Base-by-base conservation (phyloP, 2,888 invertebrate genomes). In the Morinoia aosen region DNA sequence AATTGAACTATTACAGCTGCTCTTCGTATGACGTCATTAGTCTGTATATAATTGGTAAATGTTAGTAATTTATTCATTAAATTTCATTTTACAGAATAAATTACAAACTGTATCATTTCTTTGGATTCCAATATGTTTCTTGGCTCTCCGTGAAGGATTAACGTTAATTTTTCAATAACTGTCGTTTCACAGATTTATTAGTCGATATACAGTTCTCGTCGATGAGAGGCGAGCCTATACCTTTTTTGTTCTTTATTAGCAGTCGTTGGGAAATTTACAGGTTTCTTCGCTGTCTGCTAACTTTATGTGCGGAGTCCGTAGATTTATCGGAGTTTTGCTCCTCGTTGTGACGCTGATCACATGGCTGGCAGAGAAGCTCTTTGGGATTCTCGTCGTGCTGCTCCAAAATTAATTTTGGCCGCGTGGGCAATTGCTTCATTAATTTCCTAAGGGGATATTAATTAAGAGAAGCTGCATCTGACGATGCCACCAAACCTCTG, bases 361-460 rank as follows among this genome's bases (percentile, higher is more conserved):
- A 90, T 4, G 90, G 19, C 76, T 10, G 76, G 76, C 76, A 16
- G 76, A 90, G 48, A 57, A 8, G 93, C 93, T 57, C n/a, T 57
- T 93, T 48, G 57, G 93, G 58, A 93, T 93, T 93, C 93, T 93
- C 93, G 93, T 93, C 93, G n/a, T 56, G 56, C 93, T 93, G 93
- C 16, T 93, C 93, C 93, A 10, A 93, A 93, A 93, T 93, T 93
- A 93, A 93, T 93, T 93, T 93, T 93, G 93, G 25, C 58, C 93
- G 58, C 93, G 93, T 57, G 56, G 93, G 93, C 33, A 93, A 93
- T 57, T 93, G 93, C 93, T 93, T 93, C 93, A 93, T 93, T 93
- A 93, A 93, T 93, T 93, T 93, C 93, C 93, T 57, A 93, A 93
- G 93, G 93, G 93, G 93, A 93, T 93, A 93, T 93, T 93, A 93